Percentiles rank a stretch among this genome's conserved stretches.
Evolutionary conservation across 2,797 vertebrate species (phyloP).

Genomic region (Morelia viridis): DNA sequence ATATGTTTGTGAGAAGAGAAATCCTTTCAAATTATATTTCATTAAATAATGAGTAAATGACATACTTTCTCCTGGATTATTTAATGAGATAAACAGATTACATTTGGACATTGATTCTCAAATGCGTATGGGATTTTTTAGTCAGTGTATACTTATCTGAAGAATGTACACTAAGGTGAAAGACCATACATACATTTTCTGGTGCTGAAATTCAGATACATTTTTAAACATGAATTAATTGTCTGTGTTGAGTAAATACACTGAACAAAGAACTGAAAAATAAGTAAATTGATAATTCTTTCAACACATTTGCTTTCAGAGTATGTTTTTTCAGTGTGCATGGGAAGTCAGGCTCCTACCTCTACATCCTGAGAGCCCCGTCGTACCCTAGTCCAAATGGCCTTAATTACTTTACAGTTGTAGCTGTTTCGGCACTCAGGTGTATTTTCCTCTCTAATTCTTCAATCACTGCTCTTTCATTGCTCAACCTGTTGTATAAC

Average conservation of each 20-base stretch:
- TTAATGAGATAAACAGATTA: not conserved
- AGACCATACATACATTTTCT: conserved; percentile 19
- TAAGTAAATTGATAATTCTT: not conserved
- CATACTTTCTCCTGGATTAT: too few relatives aligned
- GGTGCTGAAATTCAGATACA: not conserved
- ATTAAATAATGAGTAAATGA: too few relatives aligned
- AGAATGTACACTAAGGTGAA: not conserved
- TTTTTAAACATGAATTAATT: not conserved
- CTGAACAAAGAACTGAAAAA: conserved; percentile 25
- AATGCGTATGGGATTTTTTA: not conserved
- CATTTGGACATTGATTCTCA: conserved; percentile 9
- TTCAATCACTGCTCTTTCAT: not conserved
- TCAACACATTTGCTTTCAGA: not conserved
- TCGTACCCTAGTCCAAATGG: not conserved
- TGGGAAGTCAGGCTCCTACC: not conserved
- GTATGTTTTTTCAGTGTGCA: not conserved
- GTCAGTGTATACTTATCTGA: not conserved
- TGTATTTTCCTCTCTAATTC: not conserved
- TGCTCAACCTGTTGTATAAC: not conserved
- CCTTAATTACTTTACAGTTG: not conserved
- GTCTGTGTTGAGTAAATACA: not conserved
- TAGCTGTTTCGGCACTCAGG: not conserved
- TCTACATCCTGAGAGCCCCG: not conserved
- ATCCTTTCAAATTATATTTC: too few relatives aligned
- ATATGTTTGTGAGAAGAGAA: too few relatives aligned